phyloP scores from a whole-genome alignment of 2,797 vertebrate genomes.

The Pelochelys cantorii region DNA sequence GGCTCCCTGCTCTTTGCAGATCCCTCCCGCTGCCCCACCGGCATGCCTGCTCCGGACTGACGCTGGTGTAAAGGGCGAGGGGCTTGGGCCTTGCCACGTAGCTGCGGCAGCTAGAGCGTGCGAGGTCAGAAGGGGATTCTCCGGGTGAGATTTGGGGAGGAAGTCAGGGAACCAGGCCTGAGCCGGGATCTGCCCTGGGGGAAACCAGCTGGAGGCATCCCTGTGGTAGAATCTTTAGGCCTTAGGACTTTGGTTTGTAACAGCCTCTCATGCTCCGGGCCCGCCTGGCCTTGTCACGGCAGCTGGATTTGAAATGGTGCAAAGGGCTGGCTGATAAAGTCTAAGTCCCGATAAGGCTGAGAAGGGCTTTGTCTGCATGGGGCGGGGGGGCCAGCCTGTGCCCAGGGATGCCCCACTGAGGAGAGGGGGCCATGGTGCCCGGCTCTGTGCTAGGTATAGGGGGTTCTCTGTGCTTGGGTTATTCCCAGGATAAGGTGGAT shows the following conservation, averaged over 20 bases:
- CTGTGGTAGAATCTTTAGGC: neutral
- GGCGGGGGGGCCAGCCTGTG: neutral
- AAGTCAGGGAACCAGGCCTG: neutral
- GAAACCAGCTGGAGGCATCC: neutral
- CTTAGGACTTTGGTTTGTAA: neutral
- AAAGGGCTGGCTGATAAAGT: neutral
- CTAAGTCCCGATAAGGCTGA: neutral
- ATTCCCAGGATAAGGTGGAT: neutral
- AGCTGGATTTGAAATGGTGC: neutral
- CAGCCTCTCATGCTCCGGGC: neutral
- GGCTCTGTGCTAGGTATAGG: neutral
- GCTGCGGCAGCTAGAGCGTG: neutral
- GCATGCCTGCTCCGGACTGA: neutral
- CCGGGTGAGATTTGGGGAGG: neutral
- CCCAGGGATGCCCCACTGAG: neutral
- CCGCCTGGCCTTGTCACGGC: neutral
- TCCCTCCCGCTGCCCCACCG: neutral
- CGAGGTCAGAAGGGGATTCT: neutral
- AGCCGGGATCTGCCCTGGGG: neutral
- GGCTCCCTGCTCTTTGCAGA: neutral
- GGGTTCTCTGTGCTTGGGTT: neutral
- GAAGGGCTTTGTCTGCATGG: neutral
- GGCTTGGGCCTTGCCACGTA: neutral
- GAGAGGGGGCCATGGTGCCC: neutral
- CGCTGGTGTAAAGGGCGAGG: neutral